Evolutionary conservation across 2,797 vertebrate species (phyloP), one percentile per base, ranked within the genome.

Genomic region (Rhinella marina): DNA sequence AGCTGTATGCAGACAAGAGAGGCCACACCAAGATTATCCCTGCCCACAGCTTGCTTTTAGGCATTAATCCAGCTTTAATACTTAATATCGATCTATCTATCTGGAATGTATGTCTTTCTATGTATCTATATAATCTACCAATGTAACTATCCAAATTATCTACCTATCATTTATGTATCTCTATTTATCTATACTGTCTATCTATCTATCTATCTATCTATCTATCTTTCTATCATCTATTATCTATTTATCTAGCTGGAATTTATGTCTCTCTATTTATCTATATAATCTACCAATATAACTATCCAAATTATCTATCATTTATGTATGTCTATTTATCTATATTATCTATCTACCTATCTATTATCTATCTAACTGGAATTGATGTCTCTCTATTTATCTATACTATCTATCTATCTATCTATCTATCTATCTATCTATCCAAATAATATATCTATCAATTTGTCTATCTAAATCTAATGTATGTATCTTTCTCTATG

Each of bases 1-100:
- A 91, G 89, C 89, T 90, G 88, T 88, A 87, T 72, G 62, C 64
- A 83, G 75, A 88, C 77, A 68, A 72, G 70, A 62, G 57, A 57
- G 23, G 48, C 80, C 73, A 86, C 82, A 78, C 59, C 64, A 57
- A 86, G 88, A 82, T 82, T 89, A 82, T 56, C 88, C 50, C 64
- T 82, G 29, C 59, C 73, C 85, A 21, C 79, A 89, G 84, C 70
- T 48, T 81, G 59, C 68, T 48, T 59, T 17, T 1, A 64, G 72
- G 50, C 17, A 61, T n/a, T 59, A 72, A 82, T 29, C 80, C 73
- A 16, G 23, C 75, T 75, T 2, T 77, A 77, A 75, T 48, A 21
- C 9, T n/a, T n/a, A 41, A 41, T 21, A 16, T 50, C 21, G 50
- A 75, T 52, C 72, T n/a, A n/a, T 75, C 72, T 75, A 52, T 50